Evolutionary conservation across 1,140 invertebrate genomes (phyloP).

Genomic region (Battus philenor): DNA sequence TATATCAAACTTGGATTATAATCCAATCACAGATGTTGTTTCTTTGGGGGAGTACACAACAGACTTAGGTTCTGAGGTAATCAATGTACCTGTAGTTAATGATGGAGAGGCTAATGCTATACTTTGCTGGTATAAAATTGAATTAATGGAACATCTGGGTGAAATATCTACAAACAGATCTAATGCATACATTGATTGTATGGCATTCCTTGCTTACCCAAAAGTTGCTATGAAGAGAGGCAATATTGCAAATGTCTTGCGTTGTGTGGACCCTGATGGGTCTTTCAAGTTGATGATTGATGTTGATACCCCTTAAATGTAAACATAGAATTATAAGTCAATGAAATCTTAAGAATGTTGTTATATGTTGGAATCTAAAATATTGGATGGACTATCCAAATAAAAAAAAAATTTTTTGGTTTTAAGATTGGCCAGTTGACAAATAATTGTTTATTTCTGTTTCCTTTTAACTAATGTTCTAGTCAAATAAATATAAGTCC

Average conservation of each 20-base stretch:
- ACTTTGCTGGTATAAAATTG: slow-evolving; percentile 56
- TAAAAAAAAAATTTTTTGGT: too few species aligned
- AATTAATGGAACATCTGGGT: slow-evolving; percentile 41
- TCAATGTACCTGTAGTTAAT: slow-evolving; percentile 33
- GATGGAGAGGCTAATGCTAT: slow-evolving; percentile 42
- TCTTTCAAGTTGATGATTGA: slow-evolving; percentile 44
- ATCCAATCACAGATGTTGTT: slow-evolving; percentile 34
- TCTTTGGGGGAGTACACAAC: slow-evolving; percentile 27
- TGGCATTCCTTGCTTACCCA: slow-evolving; percentile 39
- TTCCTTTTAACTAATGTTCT: too few species aligned
- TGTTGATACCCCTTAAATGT: slow-evolving; percentile 24
- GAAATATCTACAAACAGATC: slow-evolving; percentile 43
- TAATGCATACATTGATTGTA: slow-evolving; percentile 43
- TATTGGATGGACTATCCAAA: too few species aligned
- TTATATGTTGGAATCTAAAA: too few species aligned
- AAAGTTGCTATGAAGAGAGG: slow-evolving; percentile 26
- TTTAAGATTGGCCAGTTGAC: too few species aligned
- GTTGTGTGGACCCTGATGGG: slow-evolving; percentile 44
- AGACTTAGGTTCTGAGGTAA: slow-evolving; percentile 24
- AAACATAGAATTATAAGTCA: neutral
- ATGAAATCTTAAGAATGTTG: too few species aligned
- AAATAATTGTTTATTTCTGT: too few species aligned
- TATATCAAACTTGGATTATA: slow-evolving; percentile 44
- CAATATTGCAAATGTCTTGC: slow-evolving; percentile 33
- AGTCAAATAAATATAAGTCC: too few species aligned